Conservation (phyloP, 2,797 vertebrate species). For the Lycodopsis pacificus region DNA sequence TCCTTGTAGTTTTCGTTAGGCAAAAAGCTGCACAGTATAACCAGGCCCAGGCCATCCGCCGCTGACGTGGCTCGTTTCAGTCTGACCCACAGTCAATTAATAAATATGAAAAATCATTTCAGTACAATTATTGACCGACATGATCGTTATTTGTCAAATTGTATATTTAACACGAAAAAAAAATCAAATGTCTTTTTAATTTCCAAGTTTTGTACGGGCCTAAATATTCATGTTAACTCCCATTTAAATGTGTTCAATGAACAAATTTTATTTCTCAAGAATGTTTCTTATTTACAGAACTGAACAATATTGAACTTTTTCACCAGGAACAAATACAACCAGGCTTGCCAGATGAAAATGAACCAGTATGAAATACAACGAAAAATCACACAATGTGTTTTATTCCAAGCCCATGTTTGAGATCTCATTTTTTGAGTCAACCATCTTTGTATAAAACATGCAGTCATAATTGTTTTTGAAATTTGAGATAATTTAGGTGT, state of each 20-base stretch:
- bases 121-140: background rate
- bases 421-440: background rate
- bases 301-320: background rate
- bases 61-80: slow-evolving; percentile 44
- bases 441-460: background rate
- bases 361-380: background rate
- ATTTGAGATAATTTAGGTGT: background rate
- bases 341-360: background rate
- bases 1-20: slow-evolving; percentile 13
- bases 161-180: background rate
- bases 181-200: background rate
- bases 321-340: background rate
- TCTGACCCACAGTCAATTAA: slow-evolving; percentile 8
- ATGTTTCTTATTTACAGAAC: slow-evolving; percentile 3
- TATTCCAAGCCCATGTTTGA: background rate
- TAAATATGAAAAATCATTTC: background rate
- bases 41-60: background rate
- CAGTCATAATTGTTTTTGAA: background rate
- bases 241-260: background rate
- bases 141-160: background rate
- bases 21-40: slow-evolving; percentile 2
- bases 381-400: background rate
- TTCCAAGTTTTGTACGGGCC: background rate
- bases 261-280: background rate
- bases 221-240: background rate